Evolutionary conservation across 53 echinoderm and acorn worm species (phyloP).

Genomic region (Hippasteria phrygiana): DNA sequence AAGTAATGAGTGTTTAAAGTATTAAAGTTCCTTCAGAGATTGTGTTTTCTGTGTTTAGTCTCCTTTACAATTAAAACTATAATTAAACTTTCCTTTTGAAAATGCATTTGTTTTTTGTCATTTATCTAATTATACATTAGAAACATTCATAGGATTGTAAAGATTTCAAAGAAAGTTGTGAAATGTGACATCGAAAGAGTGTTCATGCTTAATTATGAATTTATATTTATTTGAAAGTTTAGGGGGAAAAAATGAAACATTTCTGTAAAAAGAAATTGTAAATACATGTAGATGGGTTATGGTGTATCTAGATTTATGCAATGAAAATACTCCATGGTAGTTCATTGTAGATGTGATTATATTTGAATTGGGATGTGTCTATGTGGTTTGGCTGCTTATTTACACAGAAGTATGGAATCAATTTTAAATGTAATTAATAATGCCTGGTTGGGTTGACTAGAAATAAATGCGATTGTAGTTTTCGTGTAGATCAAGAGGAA

Average conservation of each 20-base stretch:
- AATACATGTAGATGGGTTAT: not conserved
- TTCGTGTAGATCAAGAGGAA: slow-evolving; percentile 1
- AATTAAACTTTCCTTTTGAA: not conserved
- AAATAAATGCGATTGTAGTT: not conserved
- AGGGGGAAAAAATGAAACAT: not conserved
- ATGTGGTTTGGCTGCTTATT: too few species aligned
- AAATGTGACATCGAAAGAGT: not conserved
- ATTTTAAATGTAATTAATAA: slow-evolving; percentile 60
- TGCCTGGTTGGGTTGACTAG: slow-evolving; percentile 15
- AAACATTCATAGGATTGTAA: not conserved
- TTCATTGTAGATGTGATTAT: too few species aligned
- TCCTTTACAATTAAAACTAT: too few species aligned
- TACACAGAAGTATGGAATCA: not conserved
- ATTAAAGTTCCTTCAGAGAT: too few species aligned
- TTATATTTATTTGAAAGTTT: not conserved
- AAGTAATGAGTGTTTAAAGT: too few species aligned
- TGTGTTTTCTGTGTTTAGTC: too few species aligned
- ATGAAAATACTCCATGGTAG: too few species aligned
- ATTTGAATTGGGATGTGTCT: too few species aligned
- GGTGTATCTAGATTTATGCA: too few species aligned
- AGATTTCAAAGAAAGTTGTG: not conserved
- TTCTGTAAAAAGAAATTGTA: not conserved
- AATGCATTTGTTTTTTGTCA: not conserved
- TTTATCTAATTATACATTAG: too few species aligned
- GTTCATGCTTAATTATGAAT: not conserved